phyloP scores from a whole-genome alignment of 1,140 invertebrate species.

The Drosophila tsacasi region DNA sequence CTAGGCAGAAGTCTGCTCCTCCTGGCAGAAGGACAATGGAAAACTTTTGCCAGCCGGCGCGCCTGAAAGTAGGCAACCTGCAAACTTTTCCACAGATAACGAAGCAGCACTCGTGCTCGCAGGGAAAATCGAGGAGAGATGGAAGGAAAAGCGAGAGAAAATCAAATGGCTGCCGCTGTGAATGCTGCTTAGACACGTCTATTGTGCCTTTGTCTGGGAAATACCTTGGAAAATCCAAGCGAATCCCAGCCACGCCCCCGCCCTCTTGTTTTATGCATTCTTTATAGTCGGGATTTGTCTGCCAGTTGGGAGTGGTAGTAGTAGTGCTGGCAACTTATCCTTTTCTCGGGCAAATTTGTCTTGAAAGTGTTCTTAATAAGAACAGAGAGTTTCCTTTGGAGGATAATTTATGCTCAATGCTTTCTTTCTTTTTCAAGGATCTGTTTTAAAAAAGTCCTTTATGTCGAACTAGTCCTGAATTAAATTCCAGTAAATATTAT shows the following conservation, averaged over 20 bases:
- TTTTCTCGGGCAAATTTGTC: background rate
- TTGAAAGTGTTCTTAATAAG: conserved; percentile 4
- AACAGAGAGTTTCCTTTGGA: background rate
- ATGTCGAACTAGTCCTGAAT: background rate
- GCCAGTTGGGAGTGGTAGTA: conserved; percentile 39
- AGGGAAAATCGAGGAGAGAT: conserved; percentile 10
- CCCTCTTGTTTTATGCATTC: conserved; percentile 38
- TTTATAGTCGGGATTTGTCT: conserved; percentile 57
- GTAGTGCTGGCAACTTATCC: conserved; percentile 12
- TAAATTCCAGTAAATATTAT: background rate
- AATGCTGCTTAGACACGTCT: conserved; percentile 73
- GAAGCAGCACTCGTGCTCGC: conserved; percentile 23
- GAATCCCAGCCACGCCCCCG: background rate
- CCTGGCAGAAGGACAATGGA: conserved; percentile 27
- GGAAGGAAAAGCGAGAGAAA: conserved; percentile 39
- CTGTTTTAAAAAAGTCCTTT: background rate
- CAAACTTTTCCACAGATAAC: conserved; percentile 52
- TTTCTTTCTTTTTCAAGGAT: background rate
- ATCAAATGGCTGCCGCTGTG: conserved; percentile 56
- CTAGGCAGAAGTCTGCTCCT: conserved; percentile 1
- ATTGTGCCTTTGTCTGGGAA: conserved; percentile 66
- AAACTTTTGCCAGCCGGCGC: conserved; percentile 23
- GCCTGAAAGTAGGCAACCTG: conserved; percentile 65
- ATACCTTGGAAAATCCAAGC: conserved; percentile 39
- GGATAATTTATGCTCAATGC: background rate